Percentiles rank a stretch among this genome's conserved stretches.
phyloP scores from a whole-genome alignment of 2,113 vertebrate species.

The Protobothrops mucrosquamatus region DNA sequence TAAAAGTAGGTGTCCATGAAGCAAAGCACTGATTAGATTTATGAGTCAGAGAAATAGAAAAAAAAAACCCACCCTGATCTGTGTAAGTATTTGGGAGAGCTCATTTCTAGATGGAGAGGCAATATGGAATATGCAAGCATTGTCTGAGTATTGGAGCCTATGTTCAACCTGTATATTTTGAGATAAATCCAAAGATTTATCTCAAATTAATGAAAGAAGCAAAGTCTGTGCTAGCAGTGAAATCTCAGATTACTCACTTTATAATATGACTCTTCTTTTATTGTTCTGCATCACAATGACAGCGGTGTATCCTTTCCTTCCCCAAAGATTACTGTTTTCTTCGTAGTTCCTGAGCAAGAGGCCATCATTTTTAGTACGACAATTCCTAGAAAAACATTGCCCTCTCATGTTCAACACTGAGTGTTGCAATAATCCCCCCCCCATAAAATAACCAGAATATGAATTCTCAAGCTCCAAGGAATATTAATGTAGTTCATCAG shows the following conservation, averaged over 20 bases:
- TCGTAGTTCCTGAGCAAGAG: not conserved
- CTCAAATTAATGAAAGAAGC: not conserved
- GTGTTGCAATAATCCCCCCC: not conserved
- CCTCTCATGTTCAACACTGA: constrained; percentile 48
- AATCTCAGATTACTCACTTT: not conserved
- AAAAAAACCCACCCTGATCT: not conserved
- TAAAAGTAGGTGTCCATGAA: not conserved
- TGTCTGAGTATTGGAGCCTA: not conserved
- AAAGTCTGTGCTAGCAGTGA: not conserved
- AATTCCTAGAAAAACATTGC: constrained; percentile 50
- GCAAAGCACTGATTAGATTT: not conserved
- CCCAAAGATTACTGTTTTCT: not conserved
- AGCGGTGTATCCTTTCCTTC: not conserved
- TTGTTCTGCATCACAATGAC: not conserved
- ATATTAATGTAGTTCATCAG: not conserved
- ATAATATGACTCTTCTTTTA: not conserved
- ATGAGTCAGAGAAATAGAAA: not conserved
- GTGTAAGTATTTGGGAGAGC: not conserved
- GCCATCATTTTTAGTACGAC: accelerated
- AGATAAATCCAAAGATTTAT: not conserved
- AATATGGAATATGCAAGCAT: not conserved
- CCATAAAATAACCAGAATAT: not conserved
- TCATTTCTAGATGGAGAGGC: not conserved
- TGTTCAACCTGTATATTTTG: not conserved
- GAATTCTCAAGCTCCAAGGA: not conserved